phyloP scores from a whole-genome alignment of 2,113 vertebrate species.

The Hydrolagus affinis region DNA sequence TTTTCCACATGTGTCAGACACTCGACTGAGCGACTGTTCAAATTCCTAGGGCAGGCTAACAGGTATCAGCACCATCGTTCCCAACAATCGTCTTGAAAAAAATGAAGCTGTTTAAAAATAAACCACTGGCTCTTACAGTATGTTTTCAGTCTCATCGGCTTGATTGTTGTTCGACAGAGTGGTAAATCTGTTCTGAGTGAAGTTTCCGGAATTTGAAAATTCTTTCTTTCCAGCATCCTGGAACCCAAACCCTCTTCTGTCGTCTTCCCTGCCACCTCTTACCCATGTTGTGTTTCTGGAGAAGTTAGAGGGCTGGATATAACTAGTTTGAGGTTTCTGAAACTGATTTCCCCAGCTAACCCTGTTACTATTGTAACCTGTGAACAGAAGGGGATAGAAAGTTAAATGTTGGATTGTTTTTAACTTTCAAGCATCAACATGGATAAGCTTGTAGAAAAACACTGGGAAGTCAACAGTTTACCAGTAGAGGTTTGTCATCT shows the following conservation, averaged over 20 bases:
- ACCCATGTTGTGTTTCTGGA: constrained; percentile 54
- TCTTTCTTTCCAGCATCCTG: constrained; percentile 37
- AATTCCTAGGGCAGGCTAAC: too few relatives aligned
- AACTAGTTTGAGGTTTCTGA: constrained; percentile 52
- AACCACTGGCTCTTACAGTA: constrained; percentile 61
- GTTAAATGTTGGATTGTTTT: neutral
- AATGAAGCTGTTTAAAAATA: neutral
- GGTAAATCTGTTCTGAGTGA: constrained; percentile 65
- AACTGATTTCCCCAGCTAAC: constrained; percentile 62
- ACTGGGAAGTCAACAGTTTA: neutral
- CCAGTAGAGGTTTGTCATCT: neutral
- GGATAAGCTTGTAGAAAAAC: neutral
- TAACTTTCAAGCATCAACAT: neutral
- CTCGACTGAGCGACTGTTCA: too few relatives aligned
- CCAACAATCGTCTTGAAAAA: neutral
- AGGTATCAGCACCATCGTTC: too few relatives aligned
- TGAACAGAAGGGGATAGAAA: neutral
- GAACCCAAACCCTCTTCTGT: constrained; percentile 42
- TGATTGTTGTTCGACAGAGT: constrained; percentile 43
- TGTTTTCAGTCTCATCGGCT: constrained; percentile 63
- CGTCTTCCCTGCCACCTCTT: constrained; percentile 51
- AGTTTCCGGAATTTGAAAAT: constrained; percentile 41
- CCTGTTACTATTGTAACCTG: constrained; percentile 44
- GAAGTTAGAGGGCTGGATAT: constrained; percentile 69
- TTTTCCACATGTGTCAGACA: too few relatives aligned